Base-by-base conservation (phyloP, 2,797 vertebrate species). In the Centropyge bicolor region DNA sequence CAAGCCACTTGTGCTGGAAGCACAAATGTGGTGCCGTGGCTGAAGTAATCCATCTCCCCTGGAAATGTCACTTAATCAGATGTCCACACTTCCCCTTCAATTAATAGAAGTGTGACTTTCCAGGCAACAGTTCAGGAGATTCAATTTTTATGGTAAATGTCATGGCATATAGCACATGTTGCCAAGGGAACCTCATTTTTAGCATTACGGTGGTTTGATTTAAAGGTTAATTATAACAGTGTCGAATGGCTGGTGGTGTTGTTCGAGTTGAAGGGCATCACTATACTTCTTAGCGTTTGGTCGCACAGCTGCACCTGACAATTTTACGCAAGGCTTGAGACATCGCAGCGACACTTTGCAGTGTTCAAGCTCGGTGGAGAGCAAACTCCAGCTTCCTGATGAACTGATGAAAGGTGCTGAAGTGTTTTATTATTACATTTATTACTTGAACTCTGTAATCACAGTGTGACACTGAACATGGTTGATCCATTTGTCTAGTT, bases 91-190 rank as follows among this genome's bases (percentile, higher is more conserved):
- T 88, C 85, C 87, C 83, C 78, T 92, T 90, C 90, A 90, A 93
- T 95, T 94, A 95, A 93, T 89, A 92, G 84, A 76, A 81, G 83
- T 89, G 87, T 92, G 92, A 91, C 88, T 95, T 93, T 89, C 72
- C 89, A 86, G 82, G 88, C 90, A 85, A 61, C 88, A 89, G 91
- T 93, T 94, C 86, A 92, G 88, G 89, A 91, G 85, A 95, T 95
- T 94, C 88, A 93, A 94, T 95, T 94, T 93, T 94, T 89, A 94
- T 88, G 91, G 88, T 93, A 94, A 95, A 95, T 95, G 95, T 95
- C 95, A 95, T 62, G 89, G 92, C 90, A 86, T 93, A 91, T 88
- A 92, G 90, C 83, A 93, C 92, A 81, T 89, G 91, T 94, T 93
- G 77, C 92, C 85, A 78, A 70, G 87, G 88, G 70, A 93, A 91